Evolutionary conservation across 1,140 invertebrate species (phyloP).

Genomic region (Danaus plexippus): DNA sequence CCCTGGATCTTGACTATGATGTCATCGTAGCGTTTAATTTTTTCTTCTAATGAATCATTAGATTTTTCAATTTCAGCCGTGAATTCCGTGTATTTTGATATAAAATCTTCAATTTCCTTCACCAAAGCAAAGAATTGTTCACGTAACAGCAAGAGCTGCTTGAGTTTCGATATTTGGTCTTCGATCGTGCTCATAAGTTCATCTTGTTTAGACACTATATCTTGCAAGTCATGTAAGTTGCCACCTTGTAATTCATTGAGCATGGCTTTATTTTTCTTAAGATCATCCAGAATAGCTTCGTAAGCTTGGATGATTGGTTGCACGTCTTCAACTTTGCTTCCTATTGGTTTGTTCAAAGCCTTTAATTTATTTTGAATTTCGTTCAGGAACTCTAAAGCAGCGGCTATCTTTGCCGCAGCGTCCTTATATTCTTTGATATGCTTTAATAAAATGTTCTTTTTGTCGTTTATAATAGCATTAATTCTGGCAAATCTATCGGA

Average conservation of each 20-base stretch:
- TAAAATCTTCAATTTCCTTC: slow-evolving; percentile 88
- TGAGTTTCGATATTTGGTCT: slow-evolving; percentile 84
- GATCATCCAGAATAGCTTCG: slow-evolving; percentile 83
- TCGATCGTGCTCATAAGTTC: slow-evolving; percentile 87
- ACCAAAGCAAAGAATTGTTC: slow-evolving; percentile 91
- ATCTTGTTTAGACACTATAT: slow-evolving; percentile 85
- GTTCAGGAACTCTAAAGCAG: slow-evolving; percentile 84
- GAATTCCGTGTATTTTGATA: slow-evolving; percentile 89
- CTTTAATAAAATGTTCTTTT: slow-evolving; percentile 79
- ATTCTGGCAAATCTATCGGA: slow-evolving; percentile 84
- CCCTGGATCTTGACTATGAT: slow-evolving; percentile 88
- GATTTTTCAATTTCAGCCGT: slow-evolving; percentile 88
- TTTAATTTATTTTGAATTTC: slow-evolving; percentile 87
- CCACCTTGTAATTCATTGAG: slow-evolving; percentile 83
- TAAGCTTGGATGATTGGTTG: slow-evolving; percentile 83
- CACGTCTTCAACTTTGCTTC: slow-evolving; percentile 87
- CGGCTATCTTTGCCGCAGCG: slow-evolving; percentile 82
- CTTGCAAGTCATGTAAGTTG: slow-evolving; percentile 83
- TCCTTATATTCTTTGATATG: slow-evolving; percentile 85
- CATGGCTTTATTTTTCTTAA: slow-evolving; percentile 85
- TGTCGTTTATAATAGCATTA: slow-evolving; percentile 81
- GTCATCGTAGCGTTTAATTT: slow-evolving; percentile 90
- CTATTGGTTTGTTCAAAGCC: slow-evolving; percentile 87
- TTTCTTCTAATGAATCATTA: slow-evolving; percentile 85
- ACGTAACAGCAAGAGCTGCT: slow-evolving; percentile 82